Evolutionary conservation across 1,140 invertebrate genomes (phyloP), one percentile per base, ranked within the genome.

Genomic region (Drosophila truncata): DNA sequence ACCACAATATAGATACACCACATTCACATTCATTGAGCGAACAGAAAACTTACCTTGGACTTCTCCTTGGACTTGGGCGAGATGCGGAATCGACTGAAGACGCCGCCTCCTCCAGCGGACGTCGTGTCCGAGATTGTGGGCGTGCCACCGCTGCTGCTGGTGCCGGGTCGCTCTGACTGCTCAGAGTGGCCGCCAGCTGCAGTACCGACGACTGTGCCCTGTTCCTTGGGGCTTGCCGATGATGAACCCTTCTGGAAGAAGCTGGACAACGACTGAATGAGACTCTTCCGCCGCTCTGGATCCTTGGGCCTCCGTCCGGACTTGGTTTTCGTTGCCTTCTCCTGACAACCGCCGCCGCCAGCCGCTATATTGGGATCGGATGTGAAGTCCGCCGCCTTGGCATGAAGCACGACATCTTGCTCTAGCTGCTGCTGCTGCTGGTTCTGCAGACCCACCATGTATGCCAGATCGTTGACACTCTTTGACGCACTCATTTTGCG

Each of bases 181-280:
- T 88, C 91, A 92, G 91, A 92, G 91, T 78, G 80, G 46, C 58
- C 70, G 72, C 78, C 76, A 80, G 72, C 77, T 31, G 70, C 63
- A 63, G 41, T 29, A 66, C 44, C 41, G 31, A 82, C 91, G 44
- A 16, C 50, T 2, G 31, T 2, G 23, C 84, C 42, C 61, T 69
- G 69, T 31, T 90, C 84, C 57, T 90, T 88, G 41, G 81, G 20
- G 78, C 72, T 80, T 33, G 80, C 49, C 16, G 80, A 67, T n/a
- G 49, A 35, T 5, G 80, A 47, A 27, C 82, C 95, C 78, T 95
- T 96, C 46, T 95, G 94, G 80, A 97, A 97, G 86, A 97, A 96
- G 91, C 96, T 96, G 4, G 96, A 96, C 46, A 97, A 95, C 49
- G 96, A 95, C 93, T 97, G 97, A 74, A 97, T 97, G 42, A 97